Base-by-base conservation (phyloP, 2,113 vertebrate genomes). In the Antidorcas marsupialis region DNA sequence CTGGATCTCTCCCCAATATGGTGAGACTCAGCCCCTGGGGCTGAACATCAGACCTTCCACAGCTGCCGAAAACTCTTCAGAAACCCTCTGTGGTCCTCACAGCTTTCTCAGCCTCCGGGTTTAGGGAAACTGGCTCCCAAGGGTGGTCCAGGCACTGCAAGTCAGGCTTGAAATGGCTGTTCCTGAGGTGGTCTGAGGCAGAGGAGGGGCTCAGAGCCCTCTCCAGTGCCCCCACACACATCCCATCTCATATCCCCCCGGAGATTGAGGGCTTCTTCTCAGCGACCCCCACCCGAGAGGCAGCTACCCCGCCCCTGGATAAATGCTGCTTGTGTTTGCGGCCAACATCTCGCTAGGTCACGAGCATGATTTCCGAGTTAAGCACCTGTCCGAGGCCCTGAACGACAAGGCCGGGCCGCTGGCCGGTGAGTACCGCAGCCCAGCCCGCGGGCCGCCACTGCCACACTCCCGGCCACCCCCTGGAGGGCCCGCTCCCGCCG, bases 281-380 rank as follows among this genome's bases (percentile, higher is more conserved):
- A 9, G 1, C 1, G 8, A 2, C 67, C 87, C 36, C 67, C 1
- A 39, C 96, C 93, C 1, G 9, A 93, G 95, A 92, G 95, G 82
- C 78, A 87, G 91, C 90, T 36, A 0, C 92, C 94, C 16, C 16
- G 53, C 94, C 97, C 96, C 94, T 90, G 99, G 98, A 98, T 99
- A 99, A 99, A 98, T 89, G 97, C 98, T 94, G 98, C 98, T 98
- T 99, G 98, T 99, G 97, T 99, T 99, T 99, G 98, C 97, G 97
- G 98, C 99, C 98, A 95, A 96, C 98, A 53, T 98, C 98, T 98
- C 98, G 99, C 99, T 99, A 99, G 99, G 99, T 99, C 99, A 99
- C 98, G 99, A 99, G 99, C 99, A 99, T 98, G 99, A 99, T 98
- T 99, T 98, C 98, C 99, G 99, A 98, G 99, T 99, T 99, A 99